phyloP scores from a whole-genome alignment of 35 echinoderm and acorn worm genomes.

The Chiridota heheva region DNA sequence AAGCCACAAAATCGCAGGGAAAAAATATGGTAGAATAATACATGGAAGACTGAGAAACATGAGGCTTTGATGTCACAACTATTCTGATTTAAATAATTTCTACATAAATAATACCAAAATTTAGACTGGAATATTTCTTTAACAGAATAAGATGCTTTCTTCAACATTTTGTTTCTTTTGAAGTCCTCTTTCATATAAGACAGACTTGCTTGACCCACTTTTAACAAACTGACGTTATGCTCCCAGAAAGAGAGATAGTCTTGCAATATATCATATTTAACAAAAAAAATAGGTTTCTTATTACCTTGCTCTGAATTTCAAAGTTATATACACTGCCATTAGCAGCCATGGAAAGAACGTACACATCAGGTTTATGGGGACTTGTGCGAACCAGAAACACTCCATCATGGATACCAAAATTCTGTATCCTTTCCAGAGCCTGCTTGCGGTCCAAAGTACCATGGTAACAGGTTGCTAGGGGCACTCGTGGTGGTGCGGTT shows the following conservation, averaged over 20 bases:
- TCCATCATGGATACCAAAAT: slow-evolving; percentile 56
- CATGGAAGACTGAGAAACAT: too few relatives aligned
- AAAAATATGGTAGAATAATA: too few relatives aligned
- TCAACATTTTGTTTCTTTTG: too few relatives aligned
- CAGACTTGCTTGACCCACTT: neutral
- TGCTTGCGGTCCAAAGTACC: slow-evolving; percentile 71
- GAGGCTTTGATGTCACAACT: too few relatives aligned
- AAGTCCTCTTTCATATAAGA: too few relatives aligned
- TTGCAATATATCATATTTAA: neutral
- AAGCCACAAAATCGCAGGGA: too few relatives aligned
- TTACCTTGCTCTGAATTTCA: slow-evolving; percentile 94
- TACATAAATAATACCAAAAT: too few relatives aligned
- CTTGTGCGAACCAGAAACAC: slow-evolving; percentile 82
- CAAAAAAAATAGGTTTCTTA: too few relatives aligned
- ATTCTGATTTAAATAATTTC: too few relatives aligned
- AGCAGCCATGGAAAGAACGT: slow-evolving; percentile 89
- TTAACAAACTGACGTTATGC: neutral
- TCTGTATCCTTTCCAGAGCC: slow-evolving; percentile 77
- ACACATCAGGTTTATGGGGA: slow-evolving; percentile 74
- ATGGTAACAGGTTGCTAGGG: slow-evolving; percentile 59
- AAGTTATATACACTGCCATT: slow-evolving; percentile 83
- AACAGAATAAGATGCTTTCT: too few relatives aligned
- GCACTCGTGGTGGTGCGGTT: slow-evolving; percentile 30
- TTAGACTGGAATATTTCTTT: too few relatives aligned
- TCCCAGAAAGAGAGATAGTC: neutral